phyloP scores from a whole-genome alignment of 2,888 invertebrate species.

The Limenitis camilla region DNA sequence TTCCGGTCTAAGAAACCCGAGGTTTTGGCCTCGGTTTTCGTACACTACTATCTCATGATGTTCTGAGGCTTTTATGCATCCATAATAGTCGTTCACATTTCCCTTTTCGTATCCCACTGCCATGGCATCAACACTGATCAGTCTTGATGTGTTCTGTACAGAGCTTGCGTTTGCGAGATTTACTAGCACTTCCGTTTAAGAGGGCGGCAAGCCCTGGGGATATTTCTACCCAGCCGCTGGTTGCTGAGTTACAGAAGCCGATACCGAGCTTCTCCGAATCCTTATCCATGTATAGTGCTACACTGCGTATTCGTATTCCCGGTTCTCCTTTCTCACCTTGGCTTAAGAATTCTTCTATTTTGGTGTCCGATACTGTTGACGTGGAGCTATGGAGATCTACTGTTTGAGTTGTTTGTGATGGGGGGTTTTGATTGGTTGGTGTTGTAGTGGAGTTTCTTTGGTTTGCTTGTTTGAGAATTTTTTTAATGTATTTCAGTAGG shows the following conservation, averaged over 20 bases:
- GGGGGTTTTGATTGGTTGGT: too few relatives aligned
- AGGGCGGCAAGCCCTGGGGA: not conserved
- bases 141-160: not conserved
- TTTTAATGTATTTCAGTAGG: too few relatives aligned
- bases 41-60: slow-evolving; percentile 10
- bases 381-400: too few relatives aligned
- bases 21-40: slow-evolving; percentile 10
- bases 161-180: not conserved
- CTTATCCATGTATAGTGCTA: not conserved
- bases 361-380: too few relatives aligned
- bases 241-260: not conserved
- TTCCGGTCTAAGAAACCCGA: not conserved
- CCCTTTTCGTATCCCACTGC: slow-evolving; percentile 1
- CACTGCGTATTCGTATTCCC: not conserved
- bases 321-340: not conserved
- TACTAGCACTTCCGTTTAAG: not conserved
- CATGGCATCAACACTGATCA: slow-evolving; percentile 8
- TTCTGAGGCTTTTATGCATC: slow-evolving; percentile 4
- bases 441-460: too few relatives aligned
- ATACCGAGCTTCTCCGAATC: not conserved
- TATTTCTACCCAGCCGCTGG: not conserved
- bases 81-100: not conserved
- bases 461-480: too few relatives aligned
- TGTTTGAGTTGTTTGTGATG: too few relatives aligned
- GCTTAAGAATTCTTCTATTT: too few relatives aligned